Evolutionary conservation across 2,113 vertebrate genomes (phyloP).

Genomic region (Vulpes vulpes): DNA sequence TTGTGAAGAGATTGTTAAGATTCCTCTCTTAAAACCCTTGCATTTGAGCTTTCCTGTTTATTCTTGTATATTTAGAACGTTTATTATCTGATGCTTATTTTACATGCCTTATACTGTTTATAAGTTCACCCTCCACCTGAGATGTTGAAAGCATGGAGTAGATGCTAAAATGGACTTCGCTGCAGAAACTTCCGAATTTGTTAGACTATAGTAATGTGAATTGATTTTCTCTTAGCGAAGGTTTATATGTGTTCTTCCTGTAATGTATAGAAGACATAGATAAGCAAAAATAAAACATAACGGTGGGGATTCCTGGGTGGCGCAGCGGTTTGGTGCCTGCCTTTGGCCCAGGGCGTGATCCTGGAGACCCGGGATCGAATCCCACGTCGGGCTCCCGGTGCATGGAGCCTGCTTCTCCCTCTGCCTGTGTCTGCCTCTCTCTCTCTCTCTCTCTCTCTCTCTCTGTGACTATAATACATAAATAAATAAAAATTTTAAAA

Average conservation of each 20-base stretch:
- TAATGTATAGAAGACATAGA: not conserved
- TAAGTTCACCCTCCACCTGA: not conserved
- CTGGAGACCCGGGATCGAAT: no score
- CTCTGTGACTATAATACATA: no score
- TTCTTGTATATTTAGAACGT: not conserved
- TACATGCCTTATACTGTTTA: not conserved
- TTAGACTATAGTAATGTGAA: not conserved
- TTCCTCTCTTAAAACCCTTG: not conserved
- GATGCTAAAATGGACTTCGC: not conserved
- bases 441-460: no score
- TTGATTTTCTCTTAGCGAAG: not conserved
- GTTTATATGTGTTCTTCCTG: not conserved
- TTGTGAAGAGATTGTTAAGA: accelerated
- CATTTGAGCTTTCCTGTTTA: not conserved
- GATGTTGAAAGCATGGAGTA: not conserved
- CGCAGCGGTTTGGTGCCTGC: no score
- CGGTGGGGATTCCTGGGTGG: no score
- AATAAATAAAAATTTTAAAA: not conserved
- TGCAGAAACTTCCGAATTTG: not conserved
- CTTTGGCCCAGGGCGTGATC: no score
- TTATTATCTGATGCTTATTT: not conserved
- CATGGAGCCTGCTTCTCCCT: no score
- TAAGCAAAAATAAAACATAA: not conserved
- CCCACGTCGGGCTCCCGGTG: no score
- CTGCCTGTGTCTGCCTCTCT: no score